These are phyloP conservation scores for Rhodophaea formosa DNA, from an alignment of 2,888 invertebrate species.

Conservation along the genomic window DNA sequence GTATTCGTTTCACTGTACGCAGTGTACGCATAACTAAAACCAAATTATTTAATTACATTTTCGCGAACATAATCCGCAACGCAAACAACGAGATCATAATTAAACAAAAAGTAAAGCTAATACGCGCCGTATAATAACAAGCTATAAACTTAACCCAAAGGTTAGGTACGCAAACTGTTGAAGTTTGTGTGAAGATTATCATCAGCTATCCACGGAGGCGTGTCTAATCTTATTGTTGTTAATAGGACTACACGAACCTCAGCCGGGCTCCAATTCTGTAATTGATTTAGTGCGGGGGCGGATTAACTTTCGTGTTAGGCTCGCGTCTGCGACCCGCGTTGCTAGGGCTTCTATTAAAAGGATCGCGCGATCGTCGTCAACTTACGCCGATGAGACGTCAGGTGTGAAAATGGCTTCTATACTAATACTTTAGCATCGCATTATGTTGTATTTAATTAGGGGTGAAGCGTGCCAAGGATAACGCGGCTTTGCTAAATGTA, in stretches of 20 bases:
- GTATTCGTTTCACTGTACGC: too few species aligned
- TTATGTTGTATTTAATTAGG: conserved; percentile 34
- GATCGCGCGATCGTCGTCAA: conserved; percentile 59
- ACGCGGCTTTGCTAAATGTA: neutral
- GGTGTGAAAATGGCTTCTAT: conserved; percentile 45
- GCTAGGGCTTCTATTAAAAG: conserved; percentile 72
- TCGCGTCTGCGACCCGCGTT: conserved; percentile 4
- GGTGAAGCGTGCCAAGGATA: conserved; percentile 31
- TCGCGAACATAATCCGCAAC: neutral
- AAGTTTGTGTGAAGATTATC: conserved; percentile 56
- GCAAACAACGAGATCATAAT: conserved; percentile 5
- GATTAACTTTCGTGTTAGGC: conserved; percentile 56
- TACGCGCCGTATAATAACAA: conserved; percentile 21
- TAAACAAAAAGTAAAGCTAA: conserved; percentile 8
- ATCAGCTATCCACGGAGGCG: conserved; percentile 50
- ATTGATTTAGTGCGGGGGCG: conserved; percentile 65
- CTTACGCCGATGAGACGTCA: conserved; percentile 45
- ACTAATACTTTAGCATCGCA: conserved; percentile 35
- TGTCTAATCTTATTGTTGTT: conserved; percentile 63
- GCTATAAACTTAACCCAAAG: conserved; percentile 24
- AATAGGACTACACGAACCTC: conserved; percentile 55
- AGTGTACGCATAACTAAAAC: neutral
- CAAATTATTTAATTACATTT: neutral
- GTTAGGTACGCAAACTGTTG: conserved; percentile 44
- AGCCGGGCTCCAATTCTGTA: conserved; percentile 49